Base-by-base conservation (phyloP, 1,140 invertebrate genomes). In the Drosophila ohnishii region DNA sequence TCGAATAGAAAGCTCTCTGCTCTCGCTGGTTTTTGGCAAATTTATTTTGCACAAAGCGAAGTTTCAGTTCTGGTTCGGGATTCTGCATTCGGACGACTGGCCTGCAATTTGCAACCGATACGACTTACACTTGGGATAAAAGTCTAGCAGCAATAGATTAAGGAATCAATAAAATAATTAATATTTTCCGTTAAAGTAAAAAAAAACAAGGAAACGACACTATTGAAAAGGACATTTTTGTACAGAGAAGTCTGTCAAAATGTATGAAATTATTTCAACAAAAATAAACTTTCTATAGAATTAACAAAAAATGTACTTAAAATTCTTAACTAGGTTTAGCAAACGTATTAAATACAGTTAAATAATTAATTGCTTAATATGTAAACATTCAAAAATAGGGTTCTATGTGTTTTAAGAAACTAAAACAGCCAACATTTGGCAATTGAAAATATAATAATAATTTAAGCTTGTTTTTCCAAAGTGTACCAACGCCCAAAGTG, bases 31-130 rank as follows among this genome's bases (percentile, higher is more conserved):
- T 73, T 67, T 62, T 59, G 47, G 13, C 48, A 82, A 82, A 86
- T 81, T 82, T 86, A 86, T 86, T 87, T 78, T 72, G 62, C 71
- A 82, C 79, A 80, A 82, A 82, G 50, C 69, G 55, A 85, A 86
- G 58, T 87, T 82, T 86, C 53, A 58, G 59, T 44, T 34, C 63
- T 62, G 59, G 39, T 61, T 61, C 35, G 35, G 56, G 61, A 34
- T 28, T 28, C 64, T 37, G 14, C 39, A 39, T 28, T 22, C 34
- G 40, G 37, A 58, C 47, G 47, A 2, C 53, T 71, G 61, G 75
- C 40, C 80, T 66, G 80, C 76, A 84, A 83, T 83, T 83, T 83
- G 80, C 80, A 80, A 83, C 51, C 61, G 39, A 50, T 30, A 56
- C 28, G 51, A 13, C 13, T 40, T 39, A 44, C 62, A 64, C 25